Evolutionary conservation across 1,140 invertebrate genomes (phyloP).

Genomic region (Heliconius himera): DNA sequence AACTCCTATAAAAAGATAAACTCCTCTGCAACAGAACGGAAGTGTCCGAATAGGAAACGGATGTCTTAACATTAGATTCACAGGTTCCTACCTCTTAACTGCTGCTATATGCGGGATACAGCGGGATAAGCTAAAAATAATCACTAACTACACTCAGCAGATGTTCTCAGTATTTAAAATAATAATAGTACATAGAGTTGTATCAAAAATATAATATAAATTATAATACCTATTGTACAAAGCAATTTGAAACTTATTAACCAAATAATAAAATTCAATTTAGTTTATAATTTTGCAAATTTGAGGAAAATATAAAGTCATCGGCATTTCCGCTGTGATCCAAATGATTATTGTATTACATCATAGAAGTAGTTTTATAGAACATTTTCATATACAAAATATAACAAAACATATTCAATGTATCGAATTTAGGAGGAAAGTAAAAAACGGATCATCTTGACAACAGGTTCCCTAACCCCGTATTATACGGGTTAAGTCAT

Average conservation of each 20-base stretch:
- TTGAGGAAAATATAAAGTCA: constrained; percentile 29
- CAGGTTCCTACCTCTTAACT: too few species aligned
- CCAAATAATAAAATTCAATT: background rate
- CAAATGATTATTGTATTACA: constrained; percentile 33
- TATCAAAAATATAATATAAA: background rate
- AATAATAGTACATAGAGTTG: background rate
- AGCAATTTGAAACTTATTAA: background rate
- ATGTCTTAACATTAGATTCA: too few species aligned
- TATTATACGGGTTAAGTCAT: too few species aligned
- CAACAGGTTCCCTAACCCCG: too few species aligned
- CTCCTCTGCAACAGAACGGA: too few species aligned
- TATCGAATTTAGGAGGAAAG: too few species aligned
- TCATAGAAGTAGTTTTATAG: constrained; percentile 22
- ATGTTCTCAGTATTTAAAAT: background rate
- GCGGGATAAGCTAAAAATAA: background rate
- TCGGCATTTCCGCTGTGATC: constrained; percentile 32
- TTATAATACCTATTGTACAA: background rate
- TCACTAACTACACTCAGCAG: background rate
- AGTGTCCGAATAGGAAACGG: too few species aligned
- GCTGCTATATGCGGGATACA: too few species aligned
- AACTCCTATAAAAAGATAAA: too few species aligned
- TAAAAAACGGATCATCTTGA: too few species aligned
- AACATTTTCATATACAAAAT: background rate
- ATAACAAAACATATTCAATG: background rate
- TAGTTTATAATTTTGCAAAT: background rate